Evolutionary conservation across 2,888 invertebrate species (phyloP), one percentile per base, ranked within the genome.

Genomic region (Axea sp.): DNA sequence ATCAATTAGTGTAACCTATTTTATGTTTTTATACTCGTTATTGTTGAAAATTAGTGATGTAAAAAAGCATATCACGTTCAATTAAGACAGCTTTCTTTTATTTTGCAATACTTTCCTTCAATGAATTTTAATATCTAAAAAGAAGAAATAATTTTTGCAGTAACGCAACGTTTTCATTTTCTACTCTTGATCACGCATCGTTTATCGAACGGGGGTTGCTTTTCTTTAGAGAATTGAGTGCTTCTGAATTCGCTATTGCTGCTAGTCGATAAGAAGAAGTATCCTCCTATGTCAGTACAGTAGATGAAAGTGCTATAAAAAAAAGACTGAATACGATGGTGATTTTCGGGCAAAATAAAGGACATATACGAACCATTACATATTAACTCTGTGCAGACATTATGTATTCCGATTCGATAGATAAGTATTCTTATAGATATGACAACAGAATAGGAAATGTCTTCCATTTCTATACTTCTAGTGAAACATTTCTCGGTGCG

Each of bases 331-430:
- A n/a, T n/a, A n/a, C n/a, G 26, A 76, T 71, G 77, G 77, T 78
- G 77, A 79, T 81, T 81, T 76, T 77, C 73, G 77, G 77, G 41
- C 69, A 62, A 43, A 62, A 26, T 55, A 30, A 45, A 69, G n/a
- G 59, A 73, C 49, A 53, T 35, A 73, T 41, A 53, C 35, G 76
- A 78, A 78, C 73, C 53, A 55, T 74, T 72, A 53, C 69, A 69
- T 72, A 43, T n/a, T n/a, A n/a, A n/a, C n/a, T n/a, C n/a, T n/a
- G n/a, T n/a, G n/a, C n/a, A n/a, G n/a, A 57, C 69, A 76, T 81
- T 81, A 79, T 80, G 78, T 77, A 82, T 82, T 81, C 78, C 80
- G 78, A 82, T 81, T 80, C 80, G 80, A 81, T 80, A 78, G 78
- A 82, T 78, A 79, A 80, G 76, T 78, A 79, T 80, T 78, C 77